Evolutionary conservation across 2,113 vertebrate genomes (phyloP).

Genomic region (Malurus melanocephalus): DNA sequence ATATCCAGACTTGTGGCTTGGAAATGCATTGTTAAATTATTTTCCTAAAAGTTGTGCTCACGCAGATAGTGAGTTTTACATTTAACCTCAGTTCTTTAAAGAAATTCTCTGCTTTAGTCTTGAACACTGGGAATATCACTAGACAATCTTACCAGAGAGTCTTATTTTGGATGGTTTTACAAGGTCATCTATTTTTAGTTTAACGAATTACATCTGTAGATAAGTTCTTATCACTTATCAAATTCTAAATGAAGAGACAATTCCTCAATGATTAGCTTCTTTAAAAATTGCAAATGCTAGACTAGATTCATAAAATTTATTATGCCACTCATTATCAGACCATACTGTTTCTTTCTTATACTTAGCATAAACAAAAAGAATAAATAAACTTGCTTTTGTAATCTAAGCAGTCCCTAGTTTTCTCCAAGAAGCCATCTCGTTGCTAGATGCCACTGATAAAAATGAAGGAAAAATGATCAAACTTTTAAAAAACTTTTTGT

Average conservation of each 20-base stretch:
- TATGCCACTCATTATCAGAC: fast-evolving
- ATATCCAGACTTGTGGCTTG: background rate
- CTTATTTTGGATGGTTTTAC: background rate
- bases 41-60: background rate
- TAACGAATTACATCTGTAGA: background rate
- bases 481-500: background rate
- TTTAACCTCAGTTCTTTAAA: background rate
- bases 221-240: background rate
- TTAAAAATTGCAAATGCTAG: background rate
- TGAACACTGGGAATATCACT: background rate
- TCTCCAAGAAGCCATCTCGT: background rate
- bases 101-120: background rate
- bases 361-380: background rate
- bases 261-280: background rate
- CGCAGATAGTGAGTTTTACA: background rate
- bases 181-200: background rate
- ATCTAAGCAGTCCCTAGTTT: background rate
- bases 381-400: background rate
- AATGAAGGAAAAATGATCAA: background rate
- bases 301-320: background rate
- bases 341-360: background rate
- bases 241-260: background rate
- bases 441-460: background rate
- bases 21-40: background rate
- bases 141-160: background rate